Base-by-base conservation (phyloP, 2,797 vertebrate genomes). In the Takifugu rubripes region DNA sequence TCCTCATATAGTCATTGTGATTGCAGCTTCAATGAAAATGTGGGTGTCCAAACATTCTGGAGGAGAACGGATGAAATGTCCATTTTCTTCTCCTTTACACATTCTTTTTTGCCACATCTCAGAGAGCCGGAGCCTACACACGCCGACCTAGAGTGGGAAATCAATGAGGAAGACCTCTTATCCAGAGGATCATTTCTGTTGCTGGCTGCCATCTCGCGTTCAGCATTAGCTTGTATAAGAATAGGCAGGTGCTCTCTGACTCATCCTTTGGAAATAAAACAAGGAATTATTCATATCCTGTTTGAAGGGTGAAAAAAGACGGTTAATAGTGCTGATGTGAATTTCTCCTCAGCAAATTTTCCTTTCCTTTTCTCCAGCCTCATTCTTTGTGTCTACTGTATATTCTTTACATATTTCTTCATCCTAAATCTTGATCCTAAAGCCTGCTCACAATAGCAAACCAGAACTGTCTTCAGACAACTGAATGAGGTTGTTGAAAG, bases 191-290 rank as follows among this genome's bases (percentile, higher is more conserved):
- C 56, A 5, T 58, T 25, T 53, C 57, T 76, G 65, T 74, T 49
- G 52, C 53, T 68, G 74, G 72, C 68, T 49, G 61, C 72, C 21
- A 24, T 70, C 61, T 74, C 79, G 75, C 75, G 57, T 79, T 78
- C 59, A 12, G 66, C 68, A 68, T 44, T 44, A 49, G 76, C 76
- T 79, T 77, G 74, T 77, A 66, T 70, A 79, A 84, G 75, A 82
- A 78, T 6, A 58, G 49, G 62, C 67, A 71, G 77, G 66, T 42
- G 56, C 58, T 65, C 59, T 75, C 62, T 87, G 86, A 88, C 64
- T 89, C 87, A 89, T 73, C 74, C 29, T 59, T 69, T 78, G 12
- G 25, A 73, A 88, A 87, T 88, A 84, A 75, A 82, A 60, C 70
- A 61, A 58, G 59, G 65, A 79, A 82, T 87, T 84, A 83, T 81